phyloP scores from a whole-genome alignment of 2,888 invertebrate genomes.

The Pachycephus smyrnensis region DNA sequence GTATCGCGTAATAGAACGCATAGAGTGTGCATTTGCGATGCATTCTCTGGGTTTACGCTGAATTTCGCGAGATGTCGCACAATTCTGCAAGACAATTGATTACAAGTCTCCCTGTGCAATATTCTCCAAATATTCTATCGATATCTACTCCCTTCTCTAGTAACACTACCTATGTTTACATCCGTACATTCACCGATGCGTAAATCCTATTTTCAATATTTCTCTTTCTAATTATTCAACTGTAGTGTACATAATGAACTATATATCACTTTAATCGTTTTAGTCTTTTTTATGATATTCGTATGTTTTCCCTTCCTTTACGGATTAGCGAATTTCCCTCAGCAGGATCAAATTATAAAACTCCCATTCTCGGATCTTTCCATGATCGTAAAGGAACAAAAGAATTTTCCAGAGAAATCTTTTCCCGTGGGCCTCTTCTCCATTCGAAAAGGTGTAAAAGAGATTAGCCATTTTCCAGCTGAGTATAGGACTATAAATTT shows the following conservation, averaged over 20 bases:
- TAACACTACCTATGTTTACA: no score
- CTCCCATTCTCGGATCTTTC: not conserved
- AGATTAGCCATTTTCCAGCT: not conserved
- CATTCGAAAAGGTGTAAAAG: not conserved
- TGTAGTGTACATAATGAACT: no score
- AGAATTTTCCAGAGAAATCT: not conserved
- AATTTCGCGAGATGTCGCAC: not conserved
- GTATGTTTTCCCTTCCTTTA: no score
- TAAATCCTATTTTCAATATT: no score
- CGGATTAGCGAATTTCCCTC: no score
- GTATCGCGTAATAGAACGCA: constrained; percentile 26
- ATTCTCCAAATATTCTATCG: not conserved
- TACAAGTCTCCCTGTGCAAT: not conserved
- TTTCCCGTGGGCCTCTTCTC: not conserved
- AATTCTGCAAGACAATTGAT: not conserved
- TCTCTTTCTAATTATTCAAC: no score
- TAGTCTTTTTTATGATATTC: no score
- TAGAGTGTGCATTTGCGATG: not conserved
- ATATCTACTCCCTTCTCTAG: not conserved
- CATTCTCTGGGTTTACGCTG: not conserved
- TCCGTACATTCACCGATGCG: no score
- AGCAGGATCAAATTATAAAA: not conserved
- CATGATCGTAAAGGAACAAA: not conserved
- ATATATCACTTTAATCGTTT: no score
- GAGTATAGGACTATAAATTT: not conserved